Evolutionary conservation across 2,113 vertebrate genomes (phyloP), one percentile per base, ranked within the genome.

Genomic region (Grammomys dolichurus): DNA sequence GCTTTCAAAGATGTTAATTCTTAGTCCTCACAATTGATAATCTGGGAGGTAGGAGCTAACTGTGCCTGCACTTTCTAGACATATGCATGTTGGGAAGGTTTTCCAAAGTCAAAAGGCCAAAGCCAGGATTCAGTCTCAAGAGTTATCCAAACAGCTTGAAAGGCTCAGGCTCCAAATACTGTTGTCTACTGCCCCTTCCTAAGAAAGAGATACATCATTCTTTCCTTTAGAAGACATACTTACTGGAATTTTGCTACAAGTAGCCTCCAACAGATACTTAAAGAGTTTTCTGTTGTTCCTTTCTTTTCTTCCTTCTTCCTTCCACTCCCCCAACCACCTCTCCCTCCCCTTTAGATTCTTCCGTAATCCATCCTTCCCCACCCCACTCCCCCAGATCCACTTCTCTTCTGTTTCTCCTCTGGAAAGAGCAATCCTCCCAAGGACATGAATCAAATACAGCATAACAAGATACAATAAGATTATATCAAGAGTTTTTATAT

Each of bases 1-100:
- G 87, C 94, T 92, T 92, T 82, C 78, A 43, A 77, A 95, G 67
- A 72, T 89, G 9, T n/a, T 60, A 40, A 92, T 69, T 73, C 56
- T 96, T 51, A 77, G 81, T 46, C 46, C 7, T 70, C 56, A 94
- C 7, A 95, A 33, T 51, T 51, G 46, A 31, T 5, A 40, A 63
- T 6, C 24, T 76, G 6, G 54, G 40, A 93, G 43, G 40, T 56
- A 95, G 48, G 26, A 91, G 88, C 3, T 81, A 65, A 20, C 13
- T 48, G 46, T 65, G 63, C 43, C n/a, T 92, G 9, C 31, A 91
- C 77, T 92, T 51, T 54, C 46, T 26, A 88, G 58, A 33, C 33
- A 28, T 58, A 77, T 7, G 56, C 16, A 72, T 12, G 11, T 76
- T 76, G 89, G 56, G 48, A 93, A 84, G 60, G 14, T 58, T 91